Evolutionary conservation across 1,140 invertebrate genomes (phyloP).

Genomic region (Oscheius sp.): DNA sequence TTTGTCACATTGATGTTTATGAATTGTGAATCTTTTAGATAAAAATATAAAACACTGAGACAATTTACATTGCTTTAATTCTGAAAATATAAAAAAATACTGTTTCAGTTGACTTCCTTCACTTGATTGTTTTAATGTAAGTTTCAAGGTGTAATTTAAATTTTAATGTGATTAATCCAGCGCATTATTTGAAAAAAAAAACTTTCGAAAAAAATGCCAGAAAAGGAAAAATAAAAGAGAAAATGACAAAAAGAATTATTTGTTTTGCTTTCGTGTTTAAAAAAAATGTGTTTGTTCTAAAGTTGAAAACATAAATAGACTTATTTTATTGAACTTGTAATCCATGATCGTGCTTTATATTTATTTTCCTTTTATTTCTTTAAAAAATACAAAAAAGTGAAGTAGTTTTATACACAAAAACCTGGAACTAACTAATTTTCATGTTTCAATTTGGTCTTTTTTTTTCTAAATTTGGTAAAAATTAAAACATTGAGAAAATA

Average conservation of each 20-base stretch:
- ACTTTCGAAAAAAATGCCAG: not conserved
- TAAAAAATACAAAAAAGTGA: not conserved
- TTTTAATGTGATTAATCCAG: not conserved
- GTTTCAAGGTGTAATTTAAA: not conserved
- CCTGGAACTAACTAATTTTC: not conserved
- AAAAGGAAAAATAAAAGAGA: not conserved
- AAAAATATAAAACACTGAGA: not conserved
- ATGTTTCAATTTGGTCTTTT: no score
- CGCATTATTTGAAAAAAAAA: not conserved
- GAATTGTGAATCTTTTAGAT: not conserved
- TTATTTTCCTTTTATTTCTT: not conserved
- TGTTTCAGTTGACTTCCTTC: not conserved
- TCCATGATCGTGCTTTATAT: not conserved
- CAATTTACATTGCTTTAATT: not conserved
- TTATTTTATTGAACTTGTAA: not conserved
- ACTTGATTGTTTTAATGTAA: not conserved
- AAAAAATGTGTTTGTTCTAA: not conserved
- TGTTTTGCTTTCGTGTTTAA: no score
- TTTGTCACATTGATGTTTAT: not conserved
- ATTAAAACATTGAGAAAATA: no score
- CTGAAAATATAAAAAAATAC: not conserved
- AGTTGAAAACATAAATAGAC: not conserved
- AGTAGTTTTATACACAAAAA: not conserved
- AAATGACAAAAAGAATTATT: not conserved
- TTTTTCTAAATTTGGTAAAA: no score